Conservation (phyloP, 2,797 vertebrate species). For the Cynopterus sphinx region DNA sequence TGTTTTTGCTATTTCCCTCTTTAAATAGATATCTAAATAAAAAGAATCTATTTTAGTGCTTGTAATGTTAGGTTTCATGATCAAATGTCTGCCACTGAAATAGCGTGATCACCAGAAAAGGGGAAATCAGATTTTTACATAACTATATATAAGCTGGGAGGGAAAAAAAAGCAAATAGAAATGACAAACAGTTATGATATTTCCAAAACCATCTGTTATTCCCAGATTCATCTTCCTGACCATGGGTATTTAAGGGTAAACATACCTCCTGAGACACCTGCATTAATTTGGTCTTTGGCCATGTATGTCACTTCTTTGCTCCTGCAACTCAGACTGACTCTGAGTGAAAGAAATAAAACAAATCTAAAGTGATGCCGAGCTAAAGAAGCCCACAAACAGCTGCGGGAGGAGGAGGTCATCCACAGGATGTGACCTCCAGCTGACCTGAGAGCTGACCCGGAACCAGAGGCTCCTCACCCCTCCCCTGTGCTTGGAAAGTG, state of each 20-base stretch:
- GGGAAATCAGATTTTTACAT: neutral
- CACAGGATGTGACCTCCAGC: rapidly evolving
- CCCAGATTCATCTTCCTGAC: neutral
- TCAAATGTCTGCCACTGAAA: neutral
- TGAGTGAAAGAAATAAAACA: neutral
- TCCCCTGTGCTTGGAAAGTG: neutral
- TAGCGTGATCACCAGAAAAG: neutral
- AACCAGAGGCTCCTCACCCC: neutral
- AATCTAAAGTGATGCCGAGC: neutral
- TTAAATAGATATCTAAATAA: neutral
- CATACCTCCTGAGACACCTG: neutral
- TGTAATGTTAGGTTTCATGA: neutral
- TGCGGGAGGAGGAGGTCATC: neutral
- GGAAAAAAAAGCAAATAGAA: neutral
- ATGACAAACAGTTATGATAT: neutral
- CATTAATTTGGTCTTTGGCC: neutral
- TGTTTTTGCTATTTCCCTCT: neutral
- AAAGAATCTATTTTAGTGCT: neutral
- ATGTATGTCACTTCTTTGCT: neutral
- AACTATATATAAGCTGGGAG: neutral
- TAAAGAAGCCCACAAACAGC: neutral
- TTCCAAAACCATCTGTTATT: neutral
- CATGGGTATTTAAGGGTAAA: neutral
- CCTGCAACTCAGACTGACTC: neutral
- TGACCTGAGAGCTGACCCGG: neutral